A percentile compares a stretch with the other conserved stretches of the same genome.
phyloP scores from a whole-genome alignment of 2,113 vertebrate species.

The Hippocampus zosterae region DNA sequence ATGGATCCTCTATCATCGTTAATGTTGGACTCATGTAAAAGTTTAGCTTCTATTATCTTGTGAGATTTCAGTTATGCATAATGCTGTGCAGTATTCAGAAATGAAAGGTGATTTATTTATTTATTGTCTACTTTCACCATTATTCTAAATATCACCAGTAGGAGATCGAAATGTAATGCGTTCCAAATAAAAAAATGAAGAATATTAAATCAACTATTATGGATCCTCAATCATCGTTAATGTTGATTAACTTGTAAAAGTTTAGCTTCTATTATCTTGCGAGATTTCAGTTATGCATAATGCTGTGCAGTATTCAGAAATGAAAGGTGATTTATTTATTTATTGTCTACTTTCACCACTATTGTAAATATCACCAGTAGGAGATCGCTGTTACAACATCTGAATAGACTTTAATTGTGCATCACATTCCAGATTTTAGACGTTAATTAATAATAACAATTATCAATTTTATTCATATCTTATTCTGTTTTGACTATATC shows the following conservation, averaged over 20 bases:
- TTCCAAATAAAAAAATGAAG: no score
- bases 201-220: no score
- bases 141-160: background rate
- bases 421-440: background rate
- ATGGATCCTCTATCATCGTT: background rate
- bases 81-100: background rate
- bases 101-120: background rate
- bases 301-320: background rate
- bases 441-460: background rate
- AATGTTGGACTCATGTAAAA: background rate
- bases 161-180: no score
- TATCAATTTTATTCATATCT: background rate
- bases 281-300: background rate
- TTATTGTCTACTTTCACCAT: no score
- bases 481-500: no score
- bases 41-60: background rate
- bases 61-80: background rate
- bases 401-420: no score
- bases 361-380: background rate
- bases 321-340: background rate
- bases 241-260: no score
- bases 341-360: no score
- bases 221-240: no score
- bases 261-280: background rate
- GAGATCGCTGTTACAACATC: no score